These are phyloP conservation scores for Athalia rosae DNA, from an alignment of 2,888 invertebrate species.

Conservation along the genomic window DNA sequence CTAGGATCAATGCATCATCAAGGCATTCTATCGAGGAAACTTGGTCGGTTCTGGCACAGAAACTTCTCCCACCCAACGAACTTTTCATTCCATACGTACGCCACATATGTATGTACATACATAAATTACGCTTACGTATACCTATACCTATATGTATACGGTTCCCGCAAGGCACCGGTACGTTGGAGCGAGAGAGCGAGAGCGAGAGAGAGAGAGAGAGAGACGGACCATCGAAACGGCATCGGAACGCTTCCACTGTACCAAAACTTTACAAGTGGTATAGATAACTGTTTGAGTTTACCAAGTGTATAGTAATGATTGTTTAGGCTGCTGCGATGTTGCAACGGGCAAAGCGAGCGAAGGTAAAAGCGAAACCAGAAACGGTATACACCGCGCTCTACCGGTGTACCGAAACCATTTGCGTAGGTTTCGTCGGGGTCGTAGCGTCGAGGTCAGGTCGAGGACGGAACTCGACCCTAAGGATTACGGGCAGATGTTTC, in stretches of 20 bases:
- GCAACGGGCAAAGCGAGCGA: conserved; percentile 56
- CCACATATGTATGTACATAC: too few relatives aligned
- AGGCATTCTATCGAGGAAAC: conserved; percentile 25
- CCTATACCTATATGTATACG: too few relatives aligned
- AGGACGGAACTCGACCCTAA: conserved; percentile 71
- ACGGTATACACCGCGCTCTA: neutral
- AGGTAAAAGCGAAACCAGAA: neutral
- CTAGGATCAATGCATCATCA: conserved; percentile 29
- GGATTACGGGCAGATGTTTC: conserved; percentile 65
- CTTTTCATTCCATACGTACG: too few relatives aligned
- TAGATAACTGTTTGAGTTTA: conserved; percentile 58
- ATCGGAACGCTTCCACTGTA: too few relatives aligned
- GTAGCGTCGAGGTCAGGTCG: conserved; percentile 70
- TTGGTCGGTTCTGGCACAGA: neutral
- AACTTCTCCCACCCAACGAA: too few relatives aligned
- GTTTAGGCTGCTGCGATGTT: conserved; percentile 52
- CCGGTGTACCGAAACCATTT: conserved; percentile 56
- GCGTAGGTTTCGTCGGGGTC: conserved; percentile 60
- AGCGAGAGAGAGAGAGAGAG: conserved; percentile 4
- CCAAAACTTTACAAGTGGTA: conserved; percentile 28
- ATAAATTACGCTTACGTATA: too few relatives aligned
- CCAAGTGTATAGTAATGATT: conserved; percentile 63
- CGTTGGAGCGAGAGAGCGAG: neutral
- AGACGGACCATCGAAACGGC: neutral
- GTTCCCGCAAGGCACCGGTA: conserved; percentile 12